Evolutionary conservation across 2,797 vertebrate genomes (phyloP).

Genomic region (Gastrophryne carolinensis): DNA sequence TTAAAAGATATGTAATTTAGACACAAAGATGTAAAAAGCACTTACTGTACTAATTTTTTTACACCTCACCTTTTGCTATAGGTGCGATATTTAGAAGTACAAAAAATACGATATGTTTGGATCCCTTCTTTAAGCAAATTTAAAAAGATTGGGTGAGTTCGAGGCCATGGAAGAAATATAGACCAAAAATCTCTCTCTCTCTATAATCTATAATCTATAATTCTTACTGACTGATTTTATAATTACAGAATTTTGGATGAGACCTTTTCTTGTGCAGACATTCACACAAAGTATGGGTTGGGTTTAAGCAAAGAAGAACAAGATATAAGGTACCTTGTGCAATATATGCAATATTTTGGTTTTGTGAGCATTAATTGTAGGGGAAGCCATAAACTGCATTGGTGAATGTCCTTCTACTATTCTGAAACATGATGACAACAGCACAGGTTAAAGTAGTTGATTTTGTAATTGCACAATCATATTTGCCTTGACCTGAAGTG

Average conservation of each 20-base stretch:
- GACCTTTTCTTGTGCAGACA: conserved; percentile 64
- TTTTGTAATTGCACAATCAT: too few species aligned
- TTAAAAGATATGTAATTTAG: too few species aligned
- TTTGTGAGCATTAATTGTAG: too few species aligned
- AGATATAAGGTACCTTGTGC: conserved; percentile 69
- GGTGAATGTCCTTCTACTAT: too few species aligned
- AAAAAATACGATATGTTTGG: conserved; percentile 74
- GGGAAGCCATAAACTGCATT: too few species aligned
- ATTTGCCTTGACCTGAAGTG: too few species aligned
- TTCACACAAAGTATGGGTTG: conserved; percentile 68
- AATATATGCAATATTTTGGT: too few species aligned
- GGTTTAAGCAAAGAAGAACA: conserved; percentile 68
- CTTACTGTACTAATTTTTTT: too few species aligned
- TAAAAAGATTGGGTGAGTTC: conserved; percentile 72
- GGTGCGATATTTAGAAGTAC: conserved; percentile 70
- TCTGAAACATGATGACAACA: too few species aligned
- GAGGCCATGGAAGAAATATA: background rate
- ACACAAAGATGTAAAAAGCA: too few species aligned
- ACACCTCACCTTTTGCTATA: conserved; percentile 55
- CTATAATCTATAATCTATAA: background rate
- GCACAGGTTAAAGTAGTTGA: too few species aligned
- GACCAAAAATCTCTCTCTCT: background rate
- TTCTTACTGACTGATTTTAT: background rate
- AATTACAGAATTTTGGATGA: conserved; percentile 70
- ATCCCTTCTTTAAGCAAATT: conserved; percentile 65